Percentiles rank a stretch among this genome's conserved stretches.
These are phyloP conservation scores for Arrhamphus sclerolepis DNA, from an alignment of 2,797 vertebrate genomes.

Conservation along the genomic window DNA sequence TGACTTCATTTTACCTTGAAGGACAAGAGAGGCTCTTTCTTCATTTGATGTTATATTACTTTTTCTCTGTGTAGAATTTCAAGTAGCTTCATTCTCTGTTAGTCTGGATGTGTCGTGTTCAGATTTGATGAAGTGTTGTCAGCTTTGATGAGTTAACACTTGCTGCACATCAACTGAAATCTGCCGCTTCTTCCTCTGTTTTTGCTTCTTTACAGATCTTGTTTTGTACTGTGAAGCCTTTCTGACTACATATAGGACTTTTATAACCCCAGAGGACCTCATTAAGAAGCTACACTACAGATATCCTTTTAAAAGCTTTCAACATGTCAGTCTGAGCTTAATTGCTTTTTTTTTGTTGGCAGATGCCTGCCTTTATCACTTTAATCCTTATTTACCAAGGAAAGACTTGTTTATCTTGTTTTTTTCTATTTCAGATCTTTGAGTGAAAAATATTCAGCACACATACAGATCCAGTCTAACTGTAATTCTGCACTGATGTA, in stretches of 20 bases:
- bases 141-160: slow-evolving; percentile 33
- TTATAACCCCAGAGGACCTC: slow-evolving; percentile 95
- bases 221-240: slow-evolving; percentile 99
- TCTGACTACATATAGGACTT: slow-evolving; percentile 97
- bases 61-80: slow-evolving; percentile 24
- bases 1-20: slow-evolving; percentile 4
- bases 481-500: not conserved
- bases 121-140: slow-evolving; percentile 29
- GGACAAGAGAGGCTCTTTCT: slow-evolving; percentile 5
- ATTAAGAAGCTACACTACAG: slow-evolving; percentile 98
- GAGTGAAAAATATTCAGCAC: too few relatives aligned
- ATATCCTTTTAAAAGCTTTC: slow-evolving; percentile 88
- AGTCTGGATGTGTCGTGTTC: slow-evolving; percentile 32
- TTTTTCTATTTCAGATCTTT: slow-evolving; percentile 12
- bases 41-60: slow-evolving; percentile 14
- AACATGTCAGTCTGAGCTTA: slow-evolving; percentile 24
- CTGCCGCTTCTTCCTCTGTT: slow-evolving; percentile 19
- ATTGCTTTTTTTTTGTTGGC: slow-evolving; percentile 14
- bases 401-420: slow-evolving; percentile 25
- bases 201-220: slow-evolving; percentile 81
- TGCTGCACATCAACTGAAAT: slow-evolving; percentile 33
- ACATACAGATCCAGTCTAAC: too few relatives aligned
- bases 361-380: slow-evolving; percentile 21
- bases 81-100: slow-evolving; percentile 26
- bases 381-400: slow-evolving; percentile 37